Conservation (phyloP, 92 coral and sea anemone genomes). For the Meandrina meandrites region DNA sequence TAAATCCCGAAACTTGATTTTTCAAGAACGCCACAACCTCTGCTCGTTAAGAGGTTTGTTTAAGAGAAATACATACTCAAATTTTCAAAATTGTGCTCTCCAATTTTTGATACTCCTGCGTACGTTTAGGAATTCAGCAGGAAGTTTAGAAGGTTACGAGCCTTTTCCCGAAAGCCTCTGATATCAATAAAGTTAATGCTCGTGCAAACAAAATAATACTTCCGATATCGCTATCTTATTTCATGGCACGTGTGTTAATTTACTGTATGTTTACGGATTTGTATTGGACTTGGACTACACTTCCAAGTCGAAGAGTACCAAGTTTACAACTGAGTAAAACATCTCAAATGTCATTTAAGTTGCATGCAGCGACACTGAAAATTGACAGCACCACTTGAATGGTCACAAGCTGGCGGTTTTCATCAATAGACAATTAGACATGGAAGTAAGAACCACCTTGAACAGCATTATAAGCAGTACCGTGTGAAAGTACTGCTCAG, state of each 20-base stretch:
- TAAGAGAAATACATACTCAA: not conserved
- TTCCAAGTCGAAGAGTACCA: not conserved
- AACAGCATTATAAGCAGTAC: no score
- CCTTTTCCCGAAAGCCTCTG: not conserved
- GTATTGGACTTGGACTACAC: not conserved
- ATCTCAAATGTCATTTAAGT: not conserved
- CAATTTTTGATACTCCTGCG: not conserved
- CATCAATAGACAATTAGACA: no score
- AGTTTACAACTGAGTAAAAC: not conserved
- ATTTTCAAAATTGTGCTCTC: not conserved
- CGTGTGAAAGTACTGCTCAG: no score
- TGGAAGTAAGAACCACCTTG: not conserved
- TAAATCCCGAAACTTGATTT: not conserved
- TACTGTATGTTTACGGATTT: not conserved
- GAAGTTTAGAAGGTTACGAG: constrained; percentile 26
- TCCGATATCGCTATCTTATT: constrained; percentile 11
- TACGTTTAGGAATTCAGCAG: constrained; percentile 38
- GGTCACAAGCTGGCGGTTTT: not conserved
- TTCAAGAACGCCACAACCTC: not conserved
- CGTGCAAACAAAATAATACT: not conserved
- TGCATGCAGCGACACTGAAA: not conserved
- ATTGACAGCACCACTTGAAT: not conserved
- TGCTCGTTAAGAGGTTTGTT: not conserved
- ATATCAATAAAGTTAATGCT: not conserved
- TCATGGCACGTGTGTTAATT: constrained; percentile 28